phyloP scores from a whole-genome alignment of 2,888 invertebrate genomes.

The Diaprepes abbreviatus region DNA sequence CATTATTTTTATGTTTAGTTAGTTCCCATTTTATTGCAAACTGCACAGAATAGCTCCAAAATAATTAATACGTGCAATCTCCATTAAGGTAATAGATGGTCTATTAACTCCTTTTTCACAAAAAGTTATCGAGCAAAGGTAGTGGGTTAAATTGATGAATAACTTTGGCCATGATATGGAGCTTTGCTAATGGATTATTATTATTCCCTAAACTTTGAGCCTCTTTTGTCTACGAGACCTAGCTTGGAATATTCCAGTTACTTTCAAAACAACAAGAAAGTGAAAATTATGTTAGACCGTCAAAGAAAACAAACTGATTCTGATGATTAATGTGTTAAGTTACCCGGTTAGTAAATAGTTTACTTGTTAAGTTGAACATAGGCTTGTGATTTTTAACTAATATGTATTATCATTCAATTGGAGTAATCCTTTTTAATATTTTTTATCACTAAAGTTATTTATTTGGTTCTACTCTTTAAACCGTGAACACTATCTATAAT shows the following conservation, averaged over 20 bases:
- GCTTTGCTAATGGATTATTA: slow-evolving; percentile 43
- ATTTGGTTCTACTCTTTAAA: no score
- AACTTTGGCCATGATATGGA: slow-evolving; percentile 30
- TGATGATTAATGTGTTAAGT: slow-evolving; percentile 7
- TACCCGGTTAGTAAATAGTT: slow-evolving; percentile 6
- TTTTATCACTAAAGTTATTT: no score
- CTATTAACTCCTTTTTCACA: slow-evolving; percentile 12
- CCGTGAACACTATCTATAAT: no score
- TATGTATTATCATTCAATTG: no score
- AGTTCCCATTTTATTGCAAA: no score
- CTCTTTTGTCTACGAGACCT: slow-evolving; percentile 41
- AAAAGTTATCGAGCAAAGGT: slow-evolving; percentile 28
- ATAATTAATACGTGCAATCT: slow-evolving; percentile 2
- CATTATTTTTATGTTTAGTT: no score
- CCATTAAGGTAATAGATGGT: slow-evolving; percentile 10
- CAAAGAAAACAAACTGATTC: slow-evolving; percentile 13
- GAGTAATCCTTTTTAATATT: no score
- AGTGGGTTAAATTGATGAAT: slow-evolving; percentile 40
- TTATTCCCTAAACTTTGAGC: slow-evolving; percentile 38
- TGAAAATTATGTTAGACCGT: slow-evolving; percentile 34
- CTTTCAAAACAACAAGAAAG: slow-evolving; percentile 43
- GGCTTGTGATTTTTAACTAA: no score
- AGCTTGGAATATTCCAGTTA: slow-evolving; percentile 44
- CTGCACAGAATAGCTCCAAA: no score
- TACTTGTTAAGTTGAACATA: no score